phyloP scores from a whole-genome alignment of 2,888 invertebrate species.

The Cheilosia impressa region DNA sequence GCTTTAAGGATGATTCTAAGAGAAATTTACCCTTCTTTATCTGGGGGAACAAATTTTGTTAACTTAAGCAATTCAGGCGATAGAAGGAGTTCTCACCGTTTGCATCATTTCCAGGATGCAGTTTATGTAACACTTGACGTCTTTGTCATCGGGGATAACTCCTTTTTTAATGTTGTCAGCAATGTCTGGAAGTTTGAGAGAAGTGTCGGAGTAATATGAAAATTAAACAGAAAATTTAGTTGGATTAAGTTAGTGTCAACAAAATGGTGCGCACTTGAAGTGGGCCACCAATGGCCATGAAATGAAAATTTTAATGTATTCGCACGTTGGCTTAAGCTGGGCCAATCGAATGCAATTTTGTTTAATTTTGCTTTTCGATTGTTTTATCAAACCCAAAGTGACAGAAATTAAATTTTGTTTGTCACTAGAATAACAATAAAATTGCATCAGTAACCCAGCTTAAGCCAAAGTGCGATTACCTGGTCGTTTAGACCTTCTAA shows the following conservation, averaged over 20 bases:
- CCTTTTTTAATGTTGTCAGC: slow-evolving; percentile 80
- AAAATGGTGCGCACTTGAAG: no score
- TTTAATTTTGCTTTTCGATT: no score
- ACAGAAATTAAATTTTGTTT: no score
- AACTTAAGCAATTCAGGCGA: background rate
- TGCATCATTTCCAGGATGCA: slow-evolving; percentile 85
- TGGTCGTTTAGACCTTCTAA: background rate
- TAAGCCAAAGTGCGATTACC: no score
- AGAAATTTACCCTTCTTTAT: slow-evolving; percentile 83
- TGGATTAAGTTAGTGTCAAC: no score
- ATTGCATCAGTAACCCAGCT: no score
- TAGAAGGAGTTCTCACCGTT: slow-evolving; percentile 80
- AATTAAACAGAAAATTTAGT: background rate
- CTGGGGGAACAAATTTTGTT: slow-evolving; percentile 73
- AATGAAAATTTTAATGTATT: no score
- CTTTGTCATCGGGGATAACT: slow-evolving; percentile 80
- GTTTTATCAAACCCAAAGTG: no score
- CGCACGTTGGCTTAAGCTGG: no score
- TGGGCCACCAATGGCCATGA: no score
- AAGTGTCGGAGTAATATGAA: background rate
- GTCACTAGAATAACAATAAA: no score
- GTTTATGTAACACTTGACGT: slow-evolving; percentile 85
- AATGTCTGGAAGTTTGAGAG: slow-evolving; percentile 74
- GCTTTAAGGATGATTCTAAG: slow-evolving; percentile 81
- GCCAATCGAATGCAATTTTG: no score